Conservation (phyloP, 64 coral and sea anemone species). For the Catalaphyllia jardinei region DNA sequence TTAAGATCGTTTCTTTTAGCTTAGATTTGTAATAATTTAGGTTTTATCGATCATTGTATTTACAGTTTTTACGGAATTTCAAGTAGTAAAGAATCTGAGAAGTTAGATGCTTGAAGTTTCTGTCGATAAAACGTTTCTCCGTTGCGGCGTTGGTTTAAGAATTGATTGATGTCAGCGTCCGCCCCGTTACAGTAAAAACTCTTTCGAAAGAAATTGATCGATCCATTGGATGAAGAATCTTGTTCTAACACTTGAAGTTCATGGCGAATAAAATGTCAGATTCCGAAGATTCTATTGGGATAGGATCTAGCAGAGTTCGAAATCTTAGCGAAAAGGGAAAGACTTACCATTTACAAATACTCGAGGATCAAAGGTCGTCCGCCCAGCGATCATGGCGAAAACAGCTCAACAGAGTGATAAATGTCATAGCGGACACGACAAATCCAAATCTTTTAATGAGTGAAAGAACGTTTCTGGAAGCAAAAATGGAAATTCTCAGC, state of each 20-base stretch:
- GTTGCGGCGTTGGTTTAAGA: no score
- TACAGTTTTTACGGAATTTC: no score
- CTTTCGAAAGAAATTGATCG: slow-evolving; percentile 6
- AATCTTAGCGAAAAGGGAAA: slow-evolving; percentile 35
- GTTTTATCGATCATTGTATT: no score
- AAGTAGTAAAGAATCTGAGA: no score
- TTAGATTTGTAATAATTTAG: no score
- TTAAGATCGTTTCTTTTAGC: no score
- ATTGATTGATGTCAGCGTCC: no score
- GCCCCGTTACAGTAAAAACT: no score
- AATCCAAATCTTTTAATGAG: not conserved
- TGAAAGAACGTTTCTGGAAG: slow-evolving; percentile 30
- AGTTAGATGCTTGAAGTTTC: no score
- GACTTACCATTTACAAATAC: slow-evolving; percentile 4
- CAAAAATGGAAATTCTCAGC: slow-evolving; percentile 47
- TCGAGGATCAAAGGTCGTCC: slow-evolving; percentile 15
- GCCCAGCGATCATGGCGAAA: slow-evolving; percentile 38
- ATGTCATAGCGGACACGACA: slow-evolving; percentile 18
- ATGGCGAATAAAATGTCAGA: not conserved
- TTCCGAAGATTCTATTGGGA: slow-evolving; percentile 5
- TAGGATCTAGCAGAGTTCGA: not conserved
- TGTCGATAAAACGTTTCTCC: no score
- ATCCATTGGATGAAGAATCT: not conserved
- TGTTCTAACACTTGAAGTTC: not conserved
- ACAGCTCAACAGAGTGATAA: slow-evolving; percentile 30